Conservation (phyloP, 2,888 invertebrate species). For the Hesperia comma region DNA sequence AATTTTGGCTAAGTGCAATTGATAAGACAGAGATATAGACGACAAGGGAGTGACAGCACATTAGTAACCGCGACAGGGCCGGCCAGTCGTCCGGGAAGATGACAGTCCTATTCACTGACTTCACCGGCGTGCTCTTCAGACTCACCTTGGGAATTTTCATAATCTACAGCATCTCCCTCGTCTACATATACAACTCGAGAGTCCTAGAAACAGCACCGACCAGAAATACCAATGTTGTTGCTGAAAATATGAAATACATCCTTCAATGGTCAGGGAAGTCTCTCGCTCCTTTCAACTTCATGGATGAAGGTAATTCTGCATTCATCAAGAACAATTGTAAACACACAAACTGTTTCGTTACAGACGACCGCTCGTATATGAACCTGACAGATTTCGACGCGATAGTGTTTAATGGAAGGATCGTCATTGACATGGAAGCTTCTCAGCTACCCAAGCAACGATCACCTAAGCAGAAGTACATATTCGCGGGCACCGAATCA, state of each 20-base stretch:
- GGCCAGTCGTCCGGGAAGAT: background rate
- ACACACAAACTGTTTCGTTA: conserved; percentile 40
- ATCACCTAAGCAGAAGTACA: conserved; percentile 56
- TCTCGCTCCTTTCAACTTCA: background rate
- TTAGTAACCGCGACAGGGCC: background rate
- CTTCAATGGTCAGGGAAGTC: conserved; percentile 11
- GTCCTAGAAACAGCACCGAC: background rate
- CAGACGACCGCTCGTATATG: conserved; percentile 27
- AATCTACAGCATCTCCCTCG: conserved; percentile 1
- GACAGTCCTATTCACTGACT: background rate
- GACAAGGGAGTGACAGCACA: background rate
- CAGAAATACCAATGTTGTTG: background rate
- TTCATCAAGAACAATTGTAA: conserved; percentile 15
- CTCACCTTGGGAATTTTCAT: background rate
- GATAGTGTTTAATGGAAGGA: conserved; percentile 46
- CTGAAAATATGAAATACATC: background rate
- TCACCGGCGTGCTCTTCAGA: background rate
- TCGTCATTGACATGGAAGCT: conserved; percentile 29
- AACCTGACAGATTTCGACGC: conserved; percentile 46
- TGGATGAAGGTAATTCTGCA: background rate
- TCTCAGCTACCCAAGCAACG: conserved; percentile 48
- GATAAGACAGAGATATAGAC: background rate
- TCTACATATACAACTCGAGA: conserved; percentile 13
- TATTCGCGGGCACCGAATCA: conserved; percentile 59
- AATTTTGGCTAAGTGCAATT: background rate